These are phyloP conservation scores for Eretmocerus hayati DNA, from an alignment of 2,888 invertebrate species.

Conservation along the genomic window DNA sequence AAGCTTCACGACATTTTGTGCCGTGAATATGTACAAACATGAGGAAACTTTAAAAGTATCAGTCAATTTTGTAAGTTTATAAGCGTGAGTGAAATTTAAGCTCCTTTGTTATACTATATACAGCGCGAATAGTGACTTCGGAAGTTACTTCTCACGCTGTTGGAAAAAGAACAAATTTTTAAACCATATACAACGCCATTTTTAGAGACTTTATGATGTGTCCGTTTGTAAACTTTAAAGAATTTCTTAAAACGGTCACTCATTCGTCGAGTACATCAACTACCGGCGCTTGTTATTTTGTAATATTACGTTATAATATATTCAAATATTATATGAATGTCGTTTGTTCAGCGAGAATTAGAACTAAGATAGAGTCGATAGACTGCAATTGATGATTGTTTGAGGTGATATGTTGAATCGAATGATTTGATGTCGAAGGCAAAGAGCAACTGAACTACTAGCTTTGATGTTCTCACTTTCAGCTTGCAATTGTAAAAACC, in stretches of 20 bases:
- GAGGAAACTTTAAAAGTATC: slow-evolving; percentile 13
- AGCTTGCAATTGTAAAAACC: slow-evolving; percentile 23
- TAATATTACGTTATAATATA: slow-evolving; percentile 45
- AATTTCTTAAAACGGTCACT: slow-evolving; percentile 14
- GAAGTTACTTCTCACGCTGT: slow-evolving; percentile 16
- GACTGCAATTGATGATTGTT: slow-evolving; percentile 21
- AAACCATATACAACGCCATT: slow-evolving; percentile 19
- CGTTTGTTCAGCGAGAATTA: slow-evolving; percentile 26
- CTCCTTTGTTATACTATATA: slow-evolving; percentile 21
- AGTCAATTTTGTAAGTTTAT: slow-evolving; percentile 24
- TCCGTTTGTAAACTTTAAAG: slow-evolving; percentile 17
- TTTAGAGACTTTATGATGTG: slow-evolving; percentile 18
- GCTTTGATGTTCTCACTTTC: slow-evolving; percentile 21
- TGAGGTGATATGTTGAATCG: slow-evolving; percentile 19
- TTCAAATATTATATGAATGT: slow-evolving; percentile 41
- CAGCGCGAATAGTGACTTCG: slow-evolving; percentile 11
- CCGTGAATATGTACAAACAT: slow-evolving; percentile 19
- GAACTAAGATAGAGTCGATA: slow-evolving; percentile 20
- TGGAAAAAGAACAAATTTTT: slow-evolving; percentile 20
- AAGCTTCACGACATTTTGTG: slow-evolving; percentile 22
- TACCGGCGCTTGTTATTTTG: slow-evolving; percentile 43
- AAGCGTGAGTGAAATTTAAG: slow-evolving; percentile 16
- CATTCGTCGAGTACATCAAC: slow-evolving; percentile 16
- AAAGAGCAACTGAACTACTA: slow-evolving; percentile 20
- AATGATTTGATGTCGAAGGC: slow-evolving; percentile 19